These are phyloP conservation scores for Ancistrus triradiatus DNA, from an alignment of 2,113 vertebrate genomes.

Conservation along the genomic window DNA sequence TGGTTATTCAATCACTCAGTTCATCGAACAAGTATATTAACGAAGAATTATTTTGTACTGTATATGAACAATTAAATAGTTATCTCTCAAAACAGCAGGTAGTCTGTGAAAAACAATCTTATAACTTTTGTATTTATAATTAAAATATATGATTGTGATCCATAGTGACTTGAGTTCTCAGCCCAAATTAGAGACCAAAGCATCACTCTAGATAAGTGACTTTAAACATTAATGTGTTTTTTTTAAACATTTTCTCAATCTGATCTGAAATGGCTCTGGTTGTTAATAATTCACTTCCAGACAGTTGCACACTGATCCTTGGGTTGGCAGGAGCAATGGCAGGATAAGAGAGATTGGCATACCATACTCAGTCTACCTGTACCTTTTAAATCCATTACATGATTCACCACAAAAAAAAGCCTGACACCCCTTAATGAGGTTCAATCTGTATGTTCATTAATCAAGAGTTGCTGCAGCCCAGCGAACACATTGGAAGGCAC, in stretches of 20 bases:
- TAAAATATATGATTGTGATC: slow-evolving; percentile 45
- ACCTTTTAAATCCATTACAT: slow-evolving; percentile 29
- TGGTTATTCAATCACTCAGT: no score
- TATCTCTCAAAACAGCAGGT: no score
- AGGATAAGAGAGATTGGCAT: slow-evolving; percentile 48
- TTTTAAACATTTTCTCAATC: slow-evolving; percentile 71
- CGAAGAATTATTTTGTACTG: no score
- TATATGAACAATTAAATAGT: no score
- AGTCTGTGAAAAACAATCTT: no score
- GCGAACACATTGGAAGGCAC: slow-evolving; percentile 20
- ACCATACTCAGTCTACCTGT: slow-evolving; percentile 38
- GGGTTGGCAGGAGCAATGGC: slow-evolving; percentile 44
- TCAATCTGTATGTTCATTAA: slow-evolving; percentile 37
- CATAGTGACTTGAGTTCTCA: slow-evolving; percentile 51
- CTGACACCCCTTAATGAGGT: slow-evolving; percentile 27
- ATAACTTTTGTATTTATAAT: slow-evolving; percentile 48
- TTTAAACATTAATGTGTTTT: slow-evolving; percentile 56
- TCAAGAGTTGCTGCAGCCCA: slow-evolving; percentile 23
- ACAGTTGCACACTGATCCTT: slow-evolving; percentile 51
- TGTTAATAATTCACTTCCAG: slow-evolving; percentile 63
- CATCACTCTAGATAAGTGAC: slow-evolving; percentile 36
- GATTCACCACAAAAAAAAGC: slow-evolving; percentile 24
- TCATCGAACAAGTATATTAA: not conserved
- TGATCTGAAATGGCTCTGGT: slow-evolving; percentile 62
- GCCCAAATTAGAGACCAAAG: slow-evolving; percentile 61